Conservation (phyloP, 1,140 invertebrate genomes). For the Ooceraea biroi region DNA sequence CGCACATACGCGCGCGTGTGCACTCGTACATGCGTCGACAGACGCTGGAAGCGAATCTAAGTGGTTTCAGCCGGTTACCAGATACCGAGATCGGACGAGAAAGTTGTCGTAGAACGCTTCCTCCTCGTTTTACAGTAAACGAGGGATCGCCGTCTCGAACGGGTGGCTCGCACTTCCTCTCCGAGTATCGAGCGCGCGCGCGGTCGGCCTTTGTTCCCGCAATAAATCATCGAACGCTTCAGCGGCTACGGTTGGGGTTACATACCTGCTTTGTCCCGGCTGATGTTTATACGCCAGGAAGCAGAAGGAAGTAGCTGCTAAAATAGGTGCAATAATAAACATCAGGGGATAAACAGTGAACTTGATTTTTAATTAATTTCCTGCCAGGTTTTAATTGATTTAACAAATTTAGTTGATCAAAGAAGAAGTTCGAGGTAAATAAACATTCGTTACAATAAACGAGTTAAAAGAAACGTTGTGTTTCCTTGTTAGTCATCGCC, state of each 20-base stretch:
- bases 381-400: no score
- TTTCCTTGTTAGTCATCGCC: background rate
- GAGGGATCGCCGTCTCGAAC: conserved; percentile 52
- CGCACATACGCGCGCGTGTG: background rate
- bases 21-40: background rate
- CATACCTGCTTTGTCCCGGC: background rate
- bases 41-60: background rate
- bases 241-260: background rate
- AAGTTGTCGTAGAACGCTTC: background rate
- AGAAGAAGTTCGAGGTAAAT: no score
- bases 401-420: no score
- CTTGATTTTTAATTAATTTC: no score
- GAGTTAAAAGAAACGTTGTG: background rate
- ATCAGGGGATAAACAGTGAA: no score
- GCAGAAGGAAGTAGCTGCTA: background rate
- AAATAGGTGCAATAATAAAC: background rate
- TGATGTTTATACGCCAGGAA: background rate
- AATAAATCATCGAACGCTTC: conserved; percentile 60
- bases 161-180: conserved; percentile 67
- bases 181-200: background rate
- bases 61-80: background rate
- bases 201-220: conserved; percentile 43
- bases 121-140: background rate
- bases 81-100: background rate
- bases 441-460: no score